Base-by-base conservation (phyloP, 2,797 vertebrate genomes). In the Rachycentron canadum region DNA sequence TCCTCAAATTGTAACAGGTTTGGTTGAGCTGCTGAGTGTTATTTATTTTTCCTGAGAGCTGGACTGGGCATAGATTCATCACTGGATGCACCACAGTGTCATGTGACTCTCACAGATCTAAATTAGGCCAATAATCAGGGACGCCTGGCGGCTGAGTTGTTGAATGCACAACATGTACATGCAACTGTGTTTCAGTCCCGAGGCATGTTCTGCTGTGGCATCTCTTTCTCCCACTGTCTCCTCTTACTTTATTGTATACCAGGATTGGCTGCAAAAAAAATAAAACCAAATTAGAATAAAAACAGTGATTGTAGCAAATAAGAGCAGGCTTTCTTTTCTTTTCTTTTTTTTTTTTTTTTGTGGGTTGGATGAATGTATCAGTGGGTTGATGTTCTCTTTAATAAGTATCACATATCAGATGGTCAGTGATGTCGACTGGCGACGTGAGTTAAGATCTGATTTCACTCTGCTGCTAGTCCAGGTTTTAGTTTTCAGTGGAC, bases 71-170 rank as follows among this genome's bases (percentile, higher is more conserved):
- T 32, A 52, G 49, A 83, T 73, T 89, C 77, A 79, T 86, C 81
- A 52, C 61, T 56, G 78, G 82, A 79, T 70, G 78, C 73, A 30
- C 43, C 68, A 25, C 55, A 0, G 6, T n/a, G 59, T 89, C 89
- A 88, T 72, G 84, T 87, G 89, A 88, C 69, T 79, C 78, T 80
- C 64, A 38, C 82, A 40, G 82, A 83, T 88, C 87, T 89, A 91
- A 91, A 91, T 91, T 62, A 88, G 92, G 91, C 90, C 89, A 81
- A 88, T 88, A 79, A 88, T 88, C 84, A 84, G 76, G 79, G 86
- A 83, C 81, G 90, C 87, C 88, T 87, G 86, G 85, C 82, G 79
- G 91, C 89, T 34, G 88, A 85, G 85, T 61, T 73, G 78, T 70
- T 83, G 79, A 81, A 84, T 79, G 86, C 88, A 91, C 88, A 79